Percentiles rank a stretch among this genome's conserved stretches.
phyloP scores from a whole-genome alignment of 2,888 invertebrate genomes.

The Aspidiotus destructor region DNA sequence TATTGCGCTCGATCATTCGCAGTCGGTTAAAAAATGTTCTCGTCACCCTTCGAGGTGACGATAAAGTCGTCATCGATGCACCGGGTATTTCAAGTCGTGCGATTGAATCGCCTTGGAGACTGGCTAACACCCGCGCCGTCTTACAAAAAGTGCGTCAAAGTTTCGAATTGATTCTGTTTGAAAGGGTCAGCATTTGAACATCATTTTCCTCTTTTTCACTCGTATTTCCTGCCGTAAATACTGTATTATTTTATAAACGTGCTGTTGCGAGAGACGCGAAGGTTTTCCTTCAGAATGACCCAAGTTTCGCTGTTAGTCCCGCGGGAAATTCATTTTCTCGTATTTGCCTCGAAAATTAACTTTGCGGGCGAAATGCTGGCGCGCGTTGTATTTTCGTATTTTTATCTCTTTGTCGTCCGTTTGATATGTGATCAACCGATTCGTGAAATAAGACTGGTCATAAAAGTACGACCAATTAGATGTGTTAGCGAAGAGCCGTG shows the following conservation, averaged over 20 bases:
- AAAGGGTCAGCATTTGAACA: slow-evolving; percentile 1
- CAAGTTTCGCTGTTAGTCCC: background rate
- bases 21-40: too few relatives aligned
- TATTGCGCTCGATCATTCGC: too few relatives aligned
- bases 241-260: too few relatives aligned
- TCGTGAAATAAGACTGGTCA: too few relatives aligned
- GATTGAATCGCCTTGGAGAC: too few relatives aligned
- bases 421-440: background rate
- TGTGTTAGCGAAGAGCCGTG: too few relatives aligned
- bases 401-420: background rate
- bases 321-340: slow-evolving; percentile 2
- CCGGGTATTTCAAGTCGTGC: too few relatives aligned
- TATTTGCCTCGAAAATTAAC: background rate
- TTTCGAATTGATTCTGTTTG: background rate
- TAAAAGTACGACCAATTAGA: too few relatives aligned
- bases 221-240: background rate
- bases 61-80: too few relatives aligned
- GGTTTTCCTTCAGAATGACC: background rate
- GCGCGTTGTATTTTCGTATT: background rate
- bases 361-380: too few relatives aligned
- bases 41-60: too few relatives aligned
- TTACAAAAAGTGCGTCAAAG: background rate
- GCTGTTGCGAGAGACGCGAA: background rate
- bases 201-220: background rate
- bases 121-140: too few relatives aligned